These are phyloP conservation scores for Meloidogyne chitwoodi DNA, from an alignment of 1,140 invertebrate genomes.

Conservation along the genomic window DNA sequence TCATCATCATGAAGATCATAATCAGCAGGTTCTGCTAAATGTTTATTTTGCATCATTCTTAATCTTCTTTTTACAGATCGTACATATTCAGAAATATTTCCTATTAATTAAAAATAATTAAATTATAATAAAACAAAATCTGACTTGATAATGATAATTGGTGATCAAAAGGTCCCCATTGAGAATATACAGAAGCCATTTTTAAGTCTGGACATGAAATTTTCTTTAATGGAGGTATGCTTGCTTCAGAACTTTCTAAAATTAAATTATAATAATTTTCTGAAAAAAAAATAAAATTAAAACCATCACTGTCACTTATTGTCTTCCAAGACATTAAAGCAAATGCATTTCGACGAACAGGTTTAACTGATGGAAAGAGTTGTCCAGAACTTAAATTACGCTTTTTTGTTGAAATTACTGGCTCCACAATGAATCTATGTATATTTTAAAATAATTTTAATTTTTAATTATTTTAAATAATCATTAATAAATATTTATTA, in stretches of 20 bases:
- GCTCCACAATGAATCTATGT: conserved; percentile 24
- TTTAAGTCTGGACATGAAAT: conserved; percentile 21
- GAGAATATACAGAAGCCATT: neutral
- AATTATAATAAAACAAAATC: conserved; percentile 6
- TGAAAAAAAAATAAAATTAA: neutral
- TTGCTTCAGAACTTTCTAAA: neutral
- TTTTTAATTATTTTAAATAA: neutral
- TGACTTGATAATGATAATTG: conserved; percentile 40
- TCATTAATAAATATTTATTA: neutral
- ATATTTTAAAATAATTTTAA: neutral
- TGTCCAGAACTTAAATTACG: neutral
- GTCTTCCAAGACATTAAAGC: conserved; percentile 2
- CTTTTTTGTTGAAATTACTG: conserved; percentile 7
- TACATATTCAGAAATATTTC: conserved; percentile 50
- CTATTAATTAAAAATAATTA: conserved; percentile 24
- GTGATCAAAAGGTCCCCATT: conserved; percentile 29
- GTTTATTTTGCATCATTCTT: conserved; percentile 32
- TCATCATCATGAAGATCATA: conserved; percentile 56
- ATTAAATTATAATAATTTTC: neutral
- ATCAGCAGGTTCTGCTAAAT: conserved; percentile 24
- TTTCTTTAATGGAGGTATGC: neutral
- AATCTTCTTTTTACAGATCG: conserved; percentile 51
- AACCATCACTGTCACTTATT: conserved; percentile 6
- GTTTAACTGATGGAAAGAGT: neutral
- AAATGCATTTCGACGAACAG: conserved; percentile 25